phyloP scores from a whole-genome alignment of 2,797 vertebrate species.

The Acestrorhynchus altus region DNA sequence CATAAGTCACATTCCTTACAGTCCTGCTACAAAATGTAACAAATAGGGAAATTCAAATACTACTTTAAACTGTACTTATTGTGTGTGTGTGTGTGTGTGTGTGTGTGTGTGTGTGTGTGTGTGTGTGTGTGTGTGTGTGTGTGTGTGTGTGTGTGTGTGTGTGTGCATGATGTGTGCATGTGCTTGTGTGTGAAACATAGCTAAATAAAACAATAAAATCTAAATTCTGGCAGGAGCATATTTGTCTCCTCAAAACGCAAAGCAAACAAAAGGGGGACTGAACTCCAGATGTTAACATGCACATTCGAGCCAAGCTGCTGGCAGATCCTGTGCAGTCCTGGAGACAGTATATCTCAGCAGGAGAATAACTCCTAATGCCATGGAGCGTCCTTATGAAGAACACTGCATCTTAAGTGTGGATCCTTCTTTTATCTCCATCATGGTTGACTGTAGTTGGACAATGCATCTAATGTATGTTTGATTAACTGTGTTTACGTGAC shows the following conservation, averaged over 20 bases:
- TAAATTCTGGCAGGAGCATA: slow-evolving; percentile 45
- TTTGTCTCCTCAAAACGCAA: slow-evolving; percentile 40
- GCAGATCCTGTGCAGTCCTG: slow-evolving; percentile 34
- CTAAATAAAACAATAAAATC: slow-evolving; percentile 45
- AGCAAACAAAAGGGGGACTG: slow-evolving; percentile 41
- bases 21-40: no score
- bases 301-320: slow-evolving; percentile 45
- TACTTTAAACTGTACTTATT: no score
- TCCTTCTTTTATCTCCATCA: slow-evolving; percentile 27
- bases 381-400: background rate
- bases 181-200: slow-evolving; percentile 17
- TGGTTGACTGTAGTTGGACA: slow-evolving; percentile 14
- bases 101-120: background rate
- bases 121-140: slow-evolving; percentile 54
- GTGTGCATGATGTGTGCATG: no score
- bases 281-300: slow-evolving; percentile 36
- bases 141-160: slow-evolving; percentile 51
- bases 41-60: no score
- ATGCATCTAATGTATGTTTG: slow-evolving; percentile 27
- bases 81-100: no score
- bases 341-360: slow-evolving; percentile 40
- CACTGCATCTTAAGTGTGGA: slow-evolving; percentile 2
- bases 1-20: no score
- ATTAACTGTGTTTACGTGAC: slow-evolving; percentile 29
- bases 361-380: slow-evolving; percentile 40